A percentile compares a stretch with the other conserved stretches of the same genome.
Evolutionary conservation across 53 echinoderm and acorn worm species (phyloP).

Genomic region (Actinopyga echinites): DNA sequence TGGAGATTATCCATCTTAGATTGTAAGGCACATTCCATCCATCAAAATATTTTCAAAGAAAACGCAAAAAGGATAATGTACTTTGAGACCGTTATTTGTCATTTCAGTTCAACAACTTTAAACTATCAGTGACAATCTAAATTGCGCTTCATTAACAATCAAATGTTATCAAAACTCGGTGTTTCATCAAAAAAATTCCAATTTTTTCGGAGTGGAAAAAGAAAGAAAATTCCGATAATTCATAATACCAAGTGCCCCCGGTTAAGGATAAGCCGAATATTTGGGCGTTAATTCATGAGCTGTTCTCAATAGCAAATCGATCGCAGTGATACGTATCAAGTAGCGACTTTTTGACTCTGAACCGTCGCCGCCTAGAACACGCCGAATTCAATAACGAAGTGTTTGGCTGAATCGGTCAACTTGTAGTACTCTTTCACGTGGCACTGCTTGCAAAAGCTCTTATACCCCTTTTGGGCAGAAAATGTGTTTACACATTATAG

Average conservation of each 20-base stretch:
- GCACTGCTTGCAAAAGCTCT: neutral
- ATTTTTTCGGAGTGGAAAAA: neutral
- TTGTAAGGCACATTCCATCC: neutral
- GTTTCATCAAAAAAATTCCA: neutral
- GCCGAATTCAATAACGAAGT: neutral
- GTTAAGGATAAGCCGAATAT: constrained; percentile 3
- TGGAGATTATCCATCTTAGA: too few species aligned
- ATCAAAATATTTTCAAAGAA: constrained; percentile 1
- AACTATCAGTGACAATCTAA: constrained; percentile 23
- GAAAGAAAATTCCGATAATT: constrained; percentile 15
- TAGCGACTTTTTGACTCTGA: constrained; percentile 21
- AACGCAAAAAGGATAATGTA: neutral
- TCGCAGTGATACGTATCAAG: neutral
- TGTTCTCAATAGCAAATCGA: constrained; percentile 10
- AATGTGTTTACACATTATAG: constrained; percentile 19
- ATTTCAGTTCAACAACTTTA: neutral
- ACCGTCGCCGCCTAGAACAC: neutral
- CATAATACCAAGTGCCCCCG: constrained; percentile 18
- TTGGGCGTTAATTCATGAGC: constrained; percentile 21
- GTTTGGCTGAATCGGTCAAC: neutral
- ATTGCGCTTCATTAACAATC: constrained; percentile 10
- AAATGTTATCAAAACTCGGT: constrained; percentile 21
- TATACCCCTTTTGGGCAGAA: neutral
- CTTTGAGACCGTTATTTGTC: neutral
- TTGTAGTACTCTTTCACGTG: neutral